A percentile compares a stretch with the other conserved stretches of the same genome.
Evolutionary conservation across 1,140 invertebrate genomes (phyloP).

Genomic region (Campoletis sonorensis): DNA sequence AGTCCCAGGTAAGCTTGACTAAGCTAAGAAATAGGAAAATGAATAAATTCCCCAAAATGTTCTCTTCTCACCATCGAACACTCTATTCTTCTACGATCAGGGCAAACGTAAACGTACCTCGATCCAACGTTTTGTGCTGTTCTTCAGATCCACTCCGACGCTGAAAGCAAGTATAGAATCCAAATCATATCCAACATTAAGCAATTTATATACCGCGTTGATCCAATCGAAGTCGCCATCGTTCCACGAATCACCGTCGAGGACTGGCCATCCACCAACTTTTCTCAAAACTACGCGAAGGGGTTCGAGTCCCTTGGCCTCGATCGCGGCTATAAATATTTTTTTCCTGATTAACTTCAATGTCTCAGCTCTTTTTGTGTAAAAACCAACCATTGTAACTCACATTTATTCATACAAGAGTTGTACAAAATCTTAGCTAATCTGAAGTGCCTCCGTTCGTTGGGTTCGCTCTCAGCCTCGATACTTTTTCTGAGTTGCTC

Average conservation of each 20-base stretch:
- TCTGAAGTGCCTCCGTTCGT: slow-evolving; percentile 85
- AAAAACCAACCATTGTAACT: no score
- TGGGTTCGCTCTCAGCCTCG: slow-evolving; percentile 82
- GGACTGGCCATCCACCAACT: slow-evolving; percentile 94
- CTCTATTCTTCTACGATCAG: no score
- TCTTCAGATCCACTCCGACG: slow-evolving; percentile 93
- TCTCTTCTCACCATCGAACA: no score
- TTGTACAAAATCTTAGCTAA: slow-evolving; percentile 88
- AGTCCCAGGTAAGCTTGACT: slow-evolving; percentile 94
- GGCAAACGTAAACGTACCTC: slow-evolving; percentile 81
- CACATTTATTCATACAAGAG: slow-evolving; percentile 92
- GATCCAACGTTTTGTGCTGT: slow-evolving; percentile 89
- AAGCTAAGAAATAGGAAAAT: slow-evolving; percentile 87
- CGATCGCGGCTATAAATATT: slow-evolving; percentile 80
- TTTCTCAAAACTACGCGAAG: slow-evolving; percentile 83
- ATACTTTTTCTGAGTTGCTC: slow-evolving; percentile 89
- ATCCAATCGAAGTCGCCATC: slow-evolving; percentile 87
- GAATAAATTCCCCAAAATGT: background rate
- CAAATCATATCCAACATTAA: slow-evolving; percentile 87
- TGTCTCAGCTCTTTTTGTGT: no score
- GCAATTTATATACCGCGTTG: slow-evolving; percentile 88
- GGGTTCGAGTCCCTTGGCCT: slow-evolving; percentile 83
- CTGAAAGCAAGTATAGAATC: slow-evolving; percentile 95
- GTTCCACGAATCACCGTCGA: slow-evolving; percentile 87
- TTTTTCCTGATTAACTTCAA: no score